phyloP scores from a whole-genome alignment of 2,113 vertebrate species.

The Grus americana region DNA sequence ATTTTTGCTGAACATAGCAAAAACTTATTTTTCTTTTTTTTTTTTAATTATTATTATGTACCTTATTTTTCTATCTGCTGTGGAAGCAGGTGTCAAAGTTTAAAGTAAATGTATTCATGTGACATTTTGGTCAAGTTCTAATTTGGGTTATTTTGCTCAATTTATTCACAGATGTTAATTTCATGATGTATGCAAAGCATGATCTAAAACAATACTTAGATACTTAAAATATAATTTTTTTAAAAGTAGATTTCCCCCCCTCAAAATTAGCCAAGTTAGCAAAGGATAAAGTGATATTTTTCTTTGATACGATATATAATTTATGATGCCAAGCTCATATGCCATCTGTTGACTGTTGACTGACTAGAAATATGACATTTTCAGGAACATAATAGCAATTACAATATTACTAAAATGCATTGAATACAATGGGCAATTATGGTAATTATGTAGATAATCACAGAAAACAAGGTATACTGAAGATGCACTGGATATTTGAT shows the following conservation, averaged over 20 bases:
- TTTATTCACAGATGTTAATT: neutral
- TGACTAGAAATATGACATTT: neutral
- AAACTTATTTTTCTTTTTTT: neutral
- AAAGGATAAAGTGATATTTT: neutral
- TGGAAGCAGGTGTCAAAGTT: neutral
- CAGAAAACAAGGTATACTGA: neutral
- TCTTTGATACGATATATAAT: neutral
- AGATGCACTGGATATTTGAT: neutral
- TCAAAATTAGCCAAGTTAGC: neutral
- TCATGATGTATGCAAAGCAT: neutral
- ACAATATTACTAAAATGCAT: neutral
- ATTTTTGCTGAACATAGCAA: neutral
- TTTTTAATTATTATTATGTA: neutral
- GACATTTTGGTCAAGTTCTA: neutral
- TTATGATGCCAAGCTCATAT: neutral
- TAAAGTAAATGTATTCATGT: neutral
- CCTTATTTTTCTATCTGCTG: neutral
- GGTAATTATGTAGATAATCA: neutral
- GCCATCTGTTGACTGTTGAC: neutral
- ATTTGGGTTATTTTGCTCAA: neutral
- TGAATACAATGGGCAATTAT: conserved; percentile 6
- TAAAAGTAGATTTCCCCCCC: neutral
- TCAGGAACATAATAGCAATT: neutral
- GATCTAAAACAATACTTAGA: neutral
- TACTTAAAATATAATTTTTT: neutral